Percentiles rank a stretch among this genome's conserved stretches.
These are phyloP conservation scores for Synanthedon formicaeformis DNA, from an alignment of 2,888 invertebrate species.

Conservation along the genomic window DNA sequence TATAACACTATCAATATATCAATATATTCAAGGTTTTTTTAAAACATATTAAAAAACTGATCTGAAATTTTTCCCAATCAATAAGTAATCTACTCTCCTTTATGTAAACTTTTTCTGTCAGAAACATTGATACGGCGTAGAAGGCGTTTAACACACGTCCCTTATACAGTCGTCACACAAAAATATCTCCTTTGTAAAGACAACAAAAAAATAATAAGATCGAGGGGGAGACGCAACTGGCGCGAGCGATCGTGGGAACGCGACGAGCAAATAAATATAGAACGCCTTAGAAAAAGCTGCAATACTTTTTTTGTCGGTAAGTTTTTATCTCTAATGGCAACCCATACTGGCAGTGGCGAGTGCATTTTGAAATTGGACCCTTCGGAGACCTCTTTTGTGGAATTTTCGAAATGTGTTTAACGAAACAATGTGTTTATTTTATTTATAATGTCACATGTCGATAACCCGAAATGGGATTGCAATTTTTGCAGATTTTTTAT, in stretches of 20 bases:
- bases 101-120: no score
- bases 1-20: no score
- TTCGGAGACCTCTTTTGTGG: constrained; percentile 20
- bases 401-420: not conserved
- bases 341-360: constrained; percentile 30
- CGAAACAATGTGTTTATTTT: constrained; percentile 9
- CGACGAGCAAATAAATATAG: constrained; percentile 62
- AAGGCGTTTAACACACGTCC: constrained; percentile 15
- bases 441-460: constrained; percentile 15
- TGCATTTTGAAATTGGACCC: constrained; percentile 50
- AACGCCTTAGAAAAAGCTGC: constrained; percentile 67
- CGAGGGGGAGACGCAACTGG: constrained; percentile 62
- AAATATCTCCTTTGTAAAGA: constrained; percentile 17
- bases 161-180: constrained; percentile 41
- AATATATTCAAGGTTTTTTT: no score
- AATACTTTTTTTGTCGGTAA: constrained; percentile 45
- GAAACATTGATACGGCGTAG: constrained; percentile 3
- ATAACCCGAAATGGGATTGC: not conserved
- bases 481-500: no score
- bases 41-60: no score
- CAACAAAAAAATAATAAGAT: constrained; percentile 42
- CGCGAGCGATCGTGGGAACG: constrained; percentile 69
- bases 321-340: constrained; percentile 54
- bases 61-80: no score
- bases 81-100: no score